phyloP scores from a whole-genome alignment of 2,888 invertebrate genomes.

The Lathronympha strigana region DNA sequence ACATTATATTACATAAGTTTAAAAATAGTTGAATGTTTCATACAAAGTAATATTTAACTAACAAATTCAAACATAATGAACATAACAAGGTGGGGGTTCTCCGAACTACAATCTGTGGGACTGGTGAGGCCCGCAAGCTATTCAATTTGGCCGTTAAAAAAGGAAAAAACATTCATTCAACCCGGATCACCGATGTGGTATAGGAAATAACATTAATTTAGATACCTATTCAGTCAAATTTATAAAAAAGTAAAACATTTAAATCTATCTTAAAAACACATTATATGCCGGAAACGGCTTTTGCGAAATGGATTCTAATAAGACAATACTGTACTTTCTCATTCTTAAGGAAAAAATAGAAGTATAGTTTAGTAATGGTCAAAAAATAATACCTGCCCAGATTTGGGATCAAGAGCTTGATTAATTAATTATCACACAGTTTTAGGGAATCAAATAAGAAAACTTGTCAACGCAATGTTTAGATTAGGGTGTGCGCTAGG shows the following conservation, averaged over 20 bases:
- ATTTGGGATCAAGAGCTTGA: not conserved
- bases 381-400: not conserved
- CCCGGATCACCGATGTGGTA: too few relatives aligned
- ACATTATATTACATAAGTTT: constrained; percentile 7
- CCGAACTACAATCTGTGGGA: too few relatives aligned
- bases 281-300: not conserved
- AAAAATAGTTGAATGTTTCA: not conserved
- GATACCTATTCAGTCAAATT: too few relatives aligned
- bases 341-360: not conserved
- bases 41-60: not conserved
- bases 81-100: too few relatives aligned
- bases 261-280: not conserved
- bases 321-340: not conserved
- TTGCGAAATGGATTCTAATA: constrained; percentile 2
- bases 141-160: too few relatives aligned
- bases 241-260: not conserved
- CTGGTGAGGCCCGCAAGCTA: too few relatives aligned
- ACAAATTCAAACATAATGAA: not conserved
- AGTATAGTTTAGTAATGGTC: not conserved
- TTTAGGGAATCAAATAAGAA: constrained; percentile 4
- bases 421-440: not conserved
- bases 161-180: too few relatives aligned
- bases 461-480: not conserved
- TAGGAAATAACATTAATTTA: not conserved
- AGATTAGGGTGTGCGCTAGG: constrained; percentile 10